Evolutionary conservation across 2,888 invertebrate species (phyloP).

Genomic region (Thyatira batis): DNA sequence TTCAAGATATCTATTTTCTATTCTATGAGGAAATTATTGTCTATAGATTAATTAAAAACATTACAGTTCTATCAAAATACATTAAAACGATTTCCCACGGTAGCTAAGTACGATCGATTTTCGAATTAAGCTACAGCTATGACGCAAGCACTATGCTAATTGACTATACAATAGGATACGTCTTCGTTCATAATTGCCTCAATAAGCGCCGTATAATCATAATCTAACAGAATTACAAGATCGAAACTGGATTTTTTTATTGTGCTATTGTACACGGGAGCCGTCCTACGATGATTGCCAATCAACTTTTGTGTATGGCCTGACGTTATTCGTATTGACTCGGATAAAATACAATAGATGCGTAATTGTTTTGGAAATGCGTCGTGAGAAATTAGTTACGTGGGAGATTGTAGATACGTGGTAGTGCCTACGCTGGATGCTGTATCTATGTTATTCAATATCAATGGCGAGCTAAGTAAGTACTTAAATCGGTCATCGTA

Average conservation of each 20-base stretch:
- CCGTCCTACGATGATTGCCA: slow-evolving; percentile 45
- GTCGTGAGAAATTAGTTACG: slow-evolving; percentile 40
- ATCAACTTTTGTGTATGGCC: slow-evolving; percentile 53
- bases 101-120: slow-evolving; percentile 38
- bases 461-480: too few species aligned
- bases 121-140: slow-evolving; percentile 23
- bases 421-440: neutral
- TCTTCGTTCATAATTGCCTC: slow-evolving; percentile 69
- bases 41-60: neutral
- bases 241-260: slow-evolving; percentile 59
- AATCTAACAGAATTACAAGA: slow-evolving; percentile 73
- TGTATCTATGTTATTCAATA: neutral
- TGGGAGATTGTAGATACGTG: slow-evolving; percentile 9
- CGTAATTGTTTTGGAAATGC: slow-evolving; percentile 55
- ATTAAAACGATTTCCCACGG: slow-evolving; percentile 26
- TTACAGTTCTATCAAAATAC: slow-evolving; percentile 4
- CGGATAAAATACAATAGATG: slow-evolving; percentile 46
- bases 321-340: slow-evolving; percentile 24
- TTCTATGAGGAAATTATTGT: neutral
- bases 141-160: slow-evolving; percentile 57
- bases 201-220: slow-evolving; percentile 69
- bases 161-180: slow-evolving; percentile 59
- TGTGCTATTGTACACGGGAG: slow-evolving; percentile 44
- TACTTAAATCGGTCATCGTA: too few species aligned
- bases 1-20: neutral